phyloP scores from a whole-genome alignment of 2,797 vertebrate species.

The Macropus fuliginosus region DNA sequence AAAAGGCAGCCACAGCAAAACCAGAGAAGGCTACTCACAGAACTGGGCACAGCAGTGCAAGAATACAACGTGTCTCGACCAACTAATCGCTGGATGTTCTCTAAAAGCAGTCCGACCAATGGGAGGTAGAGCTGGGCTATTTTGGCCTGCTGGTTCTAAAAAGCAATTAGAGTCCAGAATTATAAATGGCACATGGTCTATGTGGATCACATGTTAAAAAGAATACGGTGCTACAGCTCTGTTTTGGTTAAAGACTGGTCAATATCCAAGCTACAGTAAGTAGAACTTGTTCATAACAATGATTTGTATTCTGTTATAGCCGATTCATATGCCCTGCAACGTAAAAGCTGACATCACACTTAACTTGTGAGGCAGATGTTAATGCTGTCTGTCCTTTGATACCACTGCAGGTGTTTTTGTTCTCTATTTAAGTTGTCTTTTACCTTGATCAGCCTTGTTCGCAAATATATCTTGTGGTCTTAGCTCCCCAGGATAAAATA shows the following conservation, averaged over 20 bases:
- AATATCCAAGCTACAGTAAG: background rate
- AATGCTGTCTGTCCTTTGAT: constrained; percentile 8
- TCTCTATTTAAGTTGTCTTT: constrained; percentile 28
- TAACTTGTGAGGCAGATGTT: background rate
- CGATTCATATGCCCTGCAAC: constrained; percentile 37
- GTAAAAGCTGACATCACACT: constrained; percentile 9
- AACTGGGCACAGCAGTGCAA: constrained; percentile 79
- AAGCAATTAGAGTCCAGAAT: constrained; percentile 52
- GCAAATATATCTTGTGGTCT: constrained; percentile 23
- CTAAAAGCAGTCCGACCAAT: constrained; percentile 92
- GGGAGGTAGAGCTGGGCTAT: constrained; percentile 96
- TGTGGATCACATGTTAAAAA: constrained; percentile 14
- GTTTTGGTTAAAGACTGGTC: constrained; percentile 36
- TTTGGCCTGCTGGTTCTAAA: constrained; percentile 96
- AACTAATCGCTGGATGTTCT: constrained; percentile 92
- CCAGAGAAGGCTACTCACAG: constrained; percentile 82
- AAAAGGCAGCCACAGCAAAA: constrained; percentile 22
- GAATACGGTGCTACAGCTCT: background rate
- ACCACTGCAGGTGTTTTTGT: background rate
- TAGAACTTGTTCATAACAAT: constrained; percentile 36
- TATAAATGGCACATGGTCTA: constrained; percentile 12
- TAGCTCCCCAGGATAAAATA: constrained; percentile 6
- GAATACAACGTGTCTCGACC: constrained; percentile 80
- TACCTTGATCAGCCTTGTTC: constrained; percentile 38
- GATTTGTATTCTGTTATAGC: background rate